These are phyloP conservation scores for Podiceps cristatus DNA, from an alignment of 2,113 vertebrate genomes.

Conservation along the genomic window DNA sequence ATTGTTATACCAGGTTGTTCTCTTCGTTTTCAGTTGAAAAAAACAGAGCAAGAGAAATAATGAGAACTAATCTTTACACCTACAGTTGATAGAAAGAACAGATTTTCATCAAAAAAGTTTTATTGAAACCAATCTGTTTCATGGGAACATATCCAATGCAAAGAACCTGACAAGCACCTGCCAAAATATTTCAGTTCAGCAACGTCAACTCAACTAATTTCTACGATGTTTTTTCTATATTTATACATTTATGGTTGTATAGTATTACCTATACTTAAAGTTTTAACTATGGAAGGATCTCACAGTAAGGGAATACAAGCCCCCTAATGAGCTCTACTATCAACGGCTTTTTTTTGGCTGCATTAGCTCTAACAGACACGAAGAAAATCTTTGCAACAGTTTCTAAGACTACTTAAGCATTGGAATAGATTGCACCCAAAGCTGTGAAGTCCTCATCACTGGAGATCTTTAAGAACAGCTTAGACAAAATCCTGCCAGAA, in stretches of 20 bases:
- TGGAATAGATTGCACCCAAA: neutral
- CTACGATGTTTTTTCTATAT: neutral
- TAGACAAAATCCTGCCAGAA: conserved; percentile 1
- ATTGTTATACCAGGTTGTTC: neutral
- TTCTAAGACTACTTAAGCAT: neutral
- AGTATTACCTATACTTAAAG: neutral
- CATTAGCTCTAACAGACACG: neutral
- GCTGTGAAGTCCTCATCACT: neutral
- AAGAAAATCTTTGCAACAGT: too few relatives aligned
- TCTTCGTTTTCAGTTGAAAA: neutral
- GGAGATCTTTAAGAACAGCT: neutral
- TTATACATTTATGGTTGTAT: neutral
- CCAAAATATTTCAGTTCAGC: conserved; percentile 64
- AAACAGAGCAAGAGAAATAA: neutral
- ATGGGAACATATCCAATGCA: conserved; percentile 6
- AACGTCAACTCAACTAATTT: conserved; percentile 46
- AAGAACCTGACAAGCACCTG: conserved; percentile 55
- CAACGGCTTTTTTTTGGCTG: neutral
- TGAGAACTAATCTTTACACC: conserved; percentile 6
- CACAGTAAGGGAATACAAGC: neutral
- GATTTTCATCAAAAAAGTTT: conserved; percentile 29
- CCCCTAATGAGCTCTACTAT: neutral
- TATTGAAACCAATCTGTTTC: conserved; percentile 24
- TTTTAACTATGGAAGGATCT: neutral
- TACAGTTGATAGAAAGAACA: conserved; percentile 18